Evolutionary conservation across 2,888 invertebrate genomes (phyloP).

Genomic region (Eledone cirrhosa): DNA sequence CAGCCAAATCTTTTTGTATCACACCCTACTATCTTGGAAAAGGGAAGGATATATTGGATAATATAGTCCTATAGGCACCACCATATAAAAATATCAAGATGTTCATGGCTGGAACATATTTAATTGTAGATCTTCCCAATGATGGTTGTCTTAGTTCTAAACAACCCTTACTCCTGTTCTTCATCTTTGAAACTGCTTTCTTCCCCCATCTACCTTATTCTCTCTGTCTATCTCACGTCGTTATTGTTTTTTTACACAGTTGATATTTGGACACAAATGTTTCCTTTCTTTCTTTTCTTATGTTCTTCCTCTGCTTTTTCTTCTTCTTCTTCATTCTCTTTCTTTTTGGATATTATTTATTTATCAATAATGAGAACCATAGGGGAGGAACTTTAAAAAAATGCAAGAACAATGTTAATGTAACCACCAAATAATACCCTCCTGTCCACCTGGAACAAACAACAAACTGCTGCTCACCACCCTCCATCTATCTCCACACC

Average conservation of each 20-base stretch:
- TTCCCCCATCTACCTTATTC: background rate
- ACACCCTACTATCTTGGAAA: background rate
- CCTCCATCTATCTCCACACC: too few species aligned
- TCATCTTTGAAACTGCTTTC: background rate
- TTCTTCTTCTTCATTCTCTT: background rate
- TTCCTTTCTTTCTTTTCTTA: background rate
- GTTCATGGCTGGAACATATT: too few species aligned
- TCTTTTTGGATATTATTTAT: background rate
- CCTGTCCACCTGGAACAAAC: too few species aligned
- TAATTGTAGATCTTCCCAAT: too few species aligned
- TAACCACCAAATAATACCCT: too few species aligned
- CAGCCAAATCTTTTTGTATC: background rate
- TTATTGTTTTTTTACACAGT: background rate
- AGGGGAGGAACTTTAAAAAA: too few species aligned
- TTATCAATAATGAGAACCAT: too few species aligned
- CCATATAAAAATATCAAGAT: too few species aligned
- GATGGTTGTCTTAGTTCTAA: background rate
- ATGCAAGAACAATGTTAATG: too few species aligned
- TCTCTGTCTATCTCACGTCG: background rate
- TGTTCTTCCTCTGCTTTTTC: background rate
- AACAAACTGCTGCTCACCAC: too few species aligned
- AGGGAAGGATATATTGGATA: background rate
- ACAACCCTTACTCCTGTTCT: background rate
- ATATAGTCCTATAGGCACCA: background rate
- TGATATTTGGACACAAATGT: background rate